Evolutionary conservation across 1,140 invertebrate species (phyloP), one percentile per base, ranked within the genome.

Genomic region (Steinernema khuongi): DNA sequence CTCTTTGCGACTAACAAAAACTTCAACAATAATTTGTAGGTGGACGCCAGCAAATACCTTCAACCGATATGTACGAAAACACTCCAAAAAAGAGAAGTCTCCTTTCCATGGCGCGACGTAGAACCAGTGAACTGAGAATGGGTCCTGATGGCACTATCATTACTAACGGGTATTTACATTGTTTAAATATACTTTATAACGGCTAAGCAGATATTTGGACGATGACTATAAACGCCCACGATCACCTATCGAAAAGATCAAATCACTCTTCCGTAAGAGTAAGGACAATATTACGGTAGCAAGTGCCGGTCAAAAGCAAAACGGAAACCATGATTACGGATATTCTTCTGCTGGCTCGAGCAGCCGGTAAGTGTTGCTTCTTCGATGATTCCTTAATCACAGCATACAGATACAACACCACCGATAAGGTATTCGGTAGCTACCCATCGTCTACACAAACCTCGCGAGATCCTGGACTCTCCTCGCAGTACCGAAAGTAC

Each of bases 201-300:
- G 1, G 79, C 29, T 80, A 74, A 33, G 71, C 28, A 60, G 50
- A 22, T 60, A 60, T 22, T 60, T 60, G 7, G 79, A 82, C 26
- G 82, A 84, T 19, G 75, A 82, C 44, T 80, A 77, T 44, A 83
- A 83, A 68, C 74, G 81, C 28, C 81, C 81, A 26, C 70, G 75
- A 31, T 83, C 81, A 14, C 81, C 81, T n/a, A 83, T 83, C 41
- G 81, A 83, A 66, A 76, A 79, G 19, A 81, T 83, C 19, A 83
- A 83, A 70, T 79, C 77, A 30, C 50, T 83, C 31, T 83, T 83
- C 77, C 67, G 75, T 28, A 66, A 71, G 22, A 70, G 33, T 18
- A 79, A 73, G 67, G 77, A 79, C 36, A 74, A 50, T 32, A 44
- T 71, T 29, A 78, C 31, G 31, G 44, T 50, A 68, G 72, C 22